Base-by-base conservation (phyloP, 2,113 vertebrate genomes). In the Plecturocebus donacophilus region DNA sequence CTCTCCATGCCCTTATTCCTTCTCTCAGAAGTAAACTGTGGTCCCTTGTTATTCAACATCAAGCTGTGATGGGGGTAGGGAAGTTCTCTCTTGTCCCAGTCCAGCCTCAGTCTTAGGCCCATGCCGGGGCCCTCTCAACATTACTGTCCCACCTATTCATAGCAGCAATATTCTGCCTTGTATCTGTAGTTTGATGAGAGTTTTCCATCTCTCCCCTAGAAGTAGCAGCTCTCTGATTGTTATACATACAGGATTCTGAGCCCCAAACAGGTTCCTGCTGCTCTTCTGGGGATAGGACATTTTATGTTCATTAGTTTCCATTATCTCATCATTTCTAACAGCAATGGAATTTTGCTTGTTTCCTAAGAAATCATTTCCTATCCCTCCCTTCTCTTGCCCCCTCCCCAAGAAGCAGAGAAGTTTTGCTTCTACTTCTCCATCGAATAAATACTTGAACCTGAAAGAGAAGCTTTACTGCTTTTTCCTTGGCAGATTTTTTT, bases 281-380 rank as follows among this genome's bases (percentile, higher is more conserved):
- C 25, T 77, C 32, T 30, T 25, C 61, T 77, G 49, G 5, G 2
- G 16, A 32, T 32, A 8, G 7, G 16, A 4, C 0, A 0, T 52
- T 90, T 30, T 77, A 90, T 76, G 42, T 47, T 64, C 42, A 27
- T 56, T 75, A 42, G 17, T 73, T 85, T 76, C 45, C 20, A 47
- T n/a, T 20, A 40, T 82, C 71, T 54, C 32, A 58, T 58, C 21
- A 64, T 64, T 64, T 91, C 49, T 38, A 82, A 61, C 6, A 83
- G 19, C 76, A 70, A 38, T 23, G 17, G 4, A 56, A 68, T 61
- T 83, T 87, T 75, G 45, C 47, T 71, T 77, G 1, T 4, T 61
- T 93, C 11, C 54, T 64, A 56, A 68, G 56, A 96, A 12, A 84
- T 17, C 20, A 8, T 79, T 86, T 90, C 17, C 30, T 76, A 56